phyloP scores from a whole-genome alignment of 2,888 invertebrate species.

The Cryptocephalus moraei region DNA sequence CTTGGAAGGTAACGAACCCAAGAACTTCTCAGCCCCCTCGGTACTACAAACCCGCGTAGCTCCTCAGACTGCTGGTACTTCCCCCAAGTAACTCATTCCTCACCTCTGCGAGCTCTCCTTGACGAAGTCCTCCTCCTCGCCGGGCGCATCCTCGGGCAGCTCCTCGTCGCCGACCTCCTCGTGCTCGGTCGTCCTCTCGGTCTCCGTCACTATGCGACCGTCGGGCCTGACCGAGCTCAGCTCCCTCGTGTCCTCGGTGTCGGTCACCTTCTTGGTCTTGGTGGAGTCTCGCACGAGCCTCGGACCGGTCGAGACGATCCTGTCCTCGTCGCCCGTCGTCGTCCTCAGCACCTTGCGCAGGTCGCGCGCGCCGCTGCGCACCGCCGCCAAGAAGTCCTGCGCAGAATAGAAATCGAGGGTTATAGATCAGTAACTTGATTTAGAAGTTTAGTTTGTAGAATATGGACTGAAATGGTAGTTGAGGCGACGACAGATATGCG shows the following conservation, averaged over 20 bases:
- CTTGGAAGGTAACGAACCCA: no score
- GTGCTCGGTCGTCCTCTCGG: slow-evolving; percentile 71
- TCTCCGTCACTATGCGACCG: slow-evolving; percentile 80
- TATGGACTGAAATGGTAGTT: no score
- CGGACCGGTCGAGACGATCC: slow-evolving; percentile 58
- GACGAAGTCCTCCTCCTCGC: slow-evolving; percentile 39
- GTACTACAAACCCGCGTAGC: no score
- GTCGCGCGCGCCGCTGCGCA: slow-evolving; percentile 54
- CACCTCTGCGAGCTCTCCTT: slow-evolving; percentile 40
- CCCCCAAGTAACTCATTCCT: no score
- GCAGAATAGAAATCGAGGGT: slow-evolving; percentile 21
- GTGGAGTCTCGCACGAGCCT: slow-evolving; percentile 64
- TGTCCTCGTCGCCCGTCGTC: slow-evolving; percentile 36
- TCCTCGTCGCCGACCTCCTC: slow-evolving; percentile 76
- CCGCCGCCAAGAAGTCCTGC: slow-evolving; percentile 67
- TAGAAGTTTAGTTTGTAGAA: no score
- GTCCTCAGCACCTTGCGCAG: slow-evolving; percentile 56
- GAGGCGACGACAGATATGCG: no score
- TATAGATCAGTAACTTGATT: no score
- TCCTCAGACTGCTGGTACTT: no score
- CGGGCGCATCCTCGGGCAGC: slow-evolving; percentile 49
- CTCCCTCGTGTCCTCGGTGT: slow-evolving; percentile 76
- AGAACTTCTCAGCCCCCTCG: no score
- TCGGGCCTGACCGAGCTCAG: slow-evolving; percentile 67
- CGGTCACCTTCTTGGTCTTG: slow-evolving; percentile 69